Evolutionary conservation across 2,113 vertebrate genomes (phyloP).

Genomic region (Clupea harengus): DNA sequence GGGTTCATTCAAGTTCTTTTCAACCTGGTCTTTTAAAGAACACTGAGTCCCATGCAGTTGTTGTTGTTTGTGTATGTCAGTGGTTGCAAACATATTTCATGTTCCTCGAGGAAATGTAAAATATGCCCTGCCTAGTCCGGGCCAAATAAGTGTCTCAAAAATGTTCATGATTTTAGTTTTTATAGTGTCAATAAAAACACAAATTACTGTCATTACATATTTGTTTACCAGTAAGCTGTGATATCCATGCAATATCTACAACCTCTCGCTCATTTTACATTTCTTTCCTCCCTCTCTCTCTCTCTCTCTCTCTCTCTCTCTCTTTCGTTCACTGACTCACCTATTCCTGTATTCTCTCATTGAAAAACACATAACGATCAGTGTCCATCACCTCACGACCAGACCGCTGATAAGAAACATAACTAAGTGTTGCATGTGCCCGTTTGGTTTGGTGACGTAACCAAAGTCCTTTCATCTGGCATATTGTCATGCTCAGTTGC

Average conservation of each 20-base stretch:
- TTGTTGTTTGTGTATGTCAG: background rate
- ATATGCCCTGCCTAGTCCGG: background rate
- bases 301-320: background rate
- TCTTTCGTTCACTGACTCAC: background rate
- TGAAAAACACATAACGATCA: background rate
- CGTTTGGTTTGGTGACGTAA: background rate
- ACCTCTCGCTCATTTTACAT: background rate
- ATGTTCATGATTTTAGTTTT: background rate
- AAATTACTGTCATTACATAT: background rate
- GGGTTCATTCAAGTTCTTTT: background rate
- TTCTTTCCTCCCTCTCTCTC: too few species aligned
- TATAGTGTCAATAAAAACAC: background rate
- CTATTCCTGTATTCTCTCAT: background rate
- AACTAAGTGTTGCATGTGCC: background rate
- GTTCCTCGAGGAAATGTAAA: background rate
- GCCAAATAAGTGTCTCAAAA: background rate
- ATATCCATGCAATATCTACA: background rate
- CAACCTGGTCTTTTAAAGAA: background rate
- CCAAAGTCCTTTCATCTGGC: background rate
- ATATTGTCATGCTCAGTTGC: conserved; percentile 11
- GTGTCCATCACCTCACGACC: background rate
- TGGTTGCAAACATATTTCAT: background rate
- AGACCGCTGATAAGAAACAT: background rate
- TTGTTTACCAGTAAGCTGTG: background rate
- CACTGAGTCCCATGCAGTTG: background rate